phyloP scores from a whole-genome alignment of 1,140 invertebrate species.

The Dufourea novaeangliae region DNA sequence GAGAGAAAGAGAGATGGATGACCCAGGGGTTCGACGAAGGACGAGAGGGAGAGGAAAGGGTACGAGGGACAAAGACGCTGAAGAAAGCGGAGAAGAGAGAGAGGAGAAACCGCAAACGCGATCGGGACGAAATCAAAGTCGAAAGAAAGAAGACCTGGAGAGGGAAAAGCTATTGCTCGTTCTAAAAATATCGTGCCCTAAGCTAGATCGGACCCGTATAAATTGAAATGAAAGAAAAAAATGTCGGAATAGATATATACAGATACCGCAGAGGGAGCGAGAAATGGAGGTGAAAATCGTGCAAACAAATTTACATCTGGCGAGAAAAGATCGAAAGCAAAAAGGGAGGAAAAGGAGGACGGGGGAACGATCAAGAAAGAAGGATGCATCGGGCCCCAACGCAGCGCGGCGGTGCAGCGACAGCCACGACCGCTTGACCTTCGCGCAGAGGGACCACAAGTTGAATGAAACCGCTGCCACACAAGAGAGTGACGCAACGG shows the following conservation, averaged over 20 bases:
- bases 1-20: constrained; percentile 9
- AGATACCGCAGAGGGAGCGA: too few relatives aligned
- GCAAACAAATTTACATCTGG: too few relatives aligned
- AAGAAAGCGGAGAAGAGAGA: constrained; percentile 2
- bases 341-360: constrained; percentile 27
- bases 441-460: constrained; percentile 72
- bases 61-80: constrained; percentile 11
- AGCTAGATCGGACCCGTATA: neutral
- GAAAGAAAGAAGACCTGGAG: neutral
- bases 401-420: constrained; percentile 29
- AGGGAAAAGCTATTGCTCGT: neutral
- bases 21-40: neutral
- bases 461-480: constrained; percentile 79
- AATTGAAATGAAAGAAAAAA: constrained; percentile 36
- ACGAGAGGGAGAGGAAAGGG: neutral
- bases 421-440: constrained; percentile 79
- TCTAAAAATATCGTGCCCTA: neutral
- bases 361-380: constrained; percentile 58
- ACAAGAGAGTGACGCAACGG: constrained; percentile 74
- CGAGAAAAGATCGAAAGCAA: neutral
- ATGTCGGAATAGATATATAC: too few relatives aligned
- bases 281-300: too few relatives aligned
- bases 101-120: constrained; percentile 40
- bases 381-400: constrained; percentile 33
- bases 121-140: constrained; percentile 37